Conservation (phyloP, 2,888 invertebrate species). For the Tipula helvola region DNA sequence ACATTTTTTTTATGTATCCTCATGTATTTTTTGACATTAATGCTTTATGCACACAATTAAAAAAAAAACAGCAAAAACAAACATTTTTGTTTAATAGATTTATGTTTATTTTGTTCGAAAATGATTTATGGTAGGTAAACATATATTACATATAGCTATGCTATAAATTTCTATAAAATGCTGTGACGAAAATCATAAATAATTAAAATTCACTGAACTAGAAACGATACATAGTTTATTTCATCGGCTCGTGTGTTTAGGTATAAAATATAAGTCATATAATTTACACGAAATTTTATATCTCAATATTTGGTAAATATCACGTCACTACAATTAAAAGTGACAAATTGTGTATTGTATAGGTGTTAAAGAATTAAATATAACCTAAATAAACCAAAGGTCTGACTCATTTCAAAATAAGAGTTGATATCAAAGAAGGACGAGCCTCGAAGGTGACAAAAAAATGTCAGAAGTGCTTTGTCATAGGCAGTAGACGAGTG, state of each 20-base stretch:
- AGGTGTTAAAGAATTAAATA: too few species aligned
- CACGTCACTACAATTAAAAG: too few species aligned
- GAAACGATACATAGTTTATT: background rate
- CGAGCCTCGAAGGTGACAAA: too few species aligned
- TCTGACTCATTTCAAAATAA: too few species aligned
- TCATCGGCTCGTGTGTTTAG: background rate
- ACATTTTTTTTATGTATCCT: background rate
- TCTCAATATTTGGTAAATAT: too few species aligned
- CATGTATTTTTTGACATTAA: background rate
- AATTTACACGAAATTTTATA: background rate
- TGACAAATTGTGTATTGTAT: too few species aligned
- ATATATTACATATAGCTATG: background rate
- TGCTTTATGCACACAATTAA: background rate
- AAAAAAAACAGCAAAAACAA: background rate
- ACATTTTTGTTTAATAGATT: background rate
- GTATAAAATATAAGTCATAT: background rate
- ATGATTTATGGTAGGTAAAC: background rate
- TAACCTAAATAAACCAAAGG: too few species aligned
- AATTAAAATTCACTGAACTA: background rate
- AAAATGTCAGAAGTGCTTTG: too few species aligned
- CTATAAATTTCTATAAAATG: background rate
- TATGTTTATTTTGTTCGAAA: background rate
- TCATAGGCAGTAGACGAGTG: too few species aligned
- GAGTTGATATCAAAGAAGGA: too few species aligned
- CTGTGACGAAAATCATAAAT: background rate